These are phyloP conservation scores for Anguilla megastoma DNA, from an alignment of 2,797 vertebrate genomes.

Conservation along the genomic window DNA sequence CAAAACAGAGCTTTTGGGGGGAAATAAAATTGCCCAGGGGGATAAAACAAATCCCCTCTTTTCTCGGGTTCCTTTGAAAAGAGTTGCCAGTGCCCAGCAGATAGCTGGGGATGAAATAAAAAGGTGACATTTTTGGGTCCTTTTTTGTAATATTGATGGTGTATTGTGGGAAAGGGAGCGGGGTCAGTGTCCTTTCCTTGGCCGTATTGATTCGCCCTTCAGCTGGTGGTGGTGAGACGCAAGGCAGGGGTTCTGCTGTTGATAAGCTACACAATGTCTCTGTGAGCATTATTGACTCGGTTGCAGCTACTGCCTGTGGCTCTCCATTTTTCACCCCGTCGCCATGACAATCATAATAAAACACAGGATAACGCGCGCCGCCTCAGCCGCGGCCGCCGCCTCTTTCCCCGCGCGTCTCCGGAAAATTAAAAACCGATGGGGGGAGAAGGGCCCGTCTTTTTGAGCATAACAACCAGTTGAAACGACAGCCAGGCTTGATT, in stretches of 20 bases:
- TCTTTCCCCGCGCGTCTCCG: conserved; percentile 14
- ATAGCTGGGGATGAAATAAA: conserved; percentile 31
- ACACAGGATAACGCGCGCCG: conserved; percentile 59
- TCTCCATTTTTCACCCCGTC: conserved; percentile 74
- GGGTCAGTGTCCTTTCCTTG: conserved; percentile 69
- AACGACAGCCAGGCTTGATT: background rate
- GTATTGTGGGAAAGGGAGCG: conserved; percentile 54
- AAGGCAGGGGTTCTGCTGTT: conserved; percentile 67
- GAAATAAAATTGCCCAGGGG: background rate
- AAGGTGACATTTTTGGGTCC: conserved; percentile 48
- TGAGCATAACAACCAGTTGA: background rate
- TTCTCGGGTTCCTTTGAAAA: conserved; percentile 31
- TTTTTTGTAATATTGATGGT: conserved; percentile 51
- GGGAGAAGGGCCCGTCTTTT: background rate
- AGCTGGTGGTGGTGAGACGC: conserved; percentile 68
- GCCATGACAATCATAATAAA: conserved; percentile 78
- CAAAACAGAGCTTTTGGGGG: conserved; percentile 9
- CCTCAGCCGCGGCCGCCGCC: conserved; percentile 52
- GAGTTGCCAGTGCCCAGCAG: conserved; percentile 26
- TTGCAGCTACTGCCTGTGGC: conserved; percentile 71
- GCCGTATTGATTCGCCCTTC: conserved; percentile 76
- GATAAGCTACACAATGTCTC: conserved; percentile 75
- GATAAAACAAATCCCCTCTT: conserved; percentile 14
- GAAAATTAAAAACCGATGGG: conserved; percentile 2
- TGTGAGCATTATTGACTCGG: conserved; percentile 77